Evolutionary conservation across 2,888 invertebrate species (phyloP).

Genomic region (Ophioninae sp.): DNA sequence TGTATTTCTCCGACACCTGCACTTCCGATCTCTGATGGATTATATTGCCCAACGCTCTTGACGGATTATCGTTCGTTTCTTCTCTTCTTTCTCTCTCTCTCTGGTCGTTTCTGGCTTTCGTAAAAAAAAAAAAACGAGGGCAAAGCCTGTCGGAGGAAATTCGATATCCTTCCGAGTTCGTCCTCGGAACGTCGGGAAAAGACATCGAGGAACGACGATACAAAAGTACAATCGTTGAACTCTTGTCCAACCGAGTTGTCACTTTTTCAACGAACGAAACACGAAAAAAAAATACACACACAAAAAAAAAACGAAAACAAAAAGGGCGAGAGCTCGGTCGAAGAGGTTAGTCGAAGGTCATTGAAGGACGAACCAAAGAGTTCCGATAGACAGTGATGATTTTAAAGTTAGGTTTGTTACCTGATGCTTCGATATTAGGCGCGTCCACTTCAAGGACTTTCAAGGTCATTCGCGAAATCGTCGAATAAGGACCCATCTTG

Average conservation of each 20-base stretch:
- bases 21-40: constrained; percentile 78
- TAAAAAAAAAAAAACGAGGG: constrained; percentile 22
- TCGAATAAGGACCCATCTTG: too few relatives aligned
- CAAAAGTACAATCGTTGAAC: neutral
- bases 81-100: constrained; percentile 27
- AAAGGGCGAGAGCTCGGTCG: too few relatives aligned
- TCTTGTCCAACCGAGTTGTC: neutral
- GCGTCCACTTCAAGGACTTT: too few relatives aligned
- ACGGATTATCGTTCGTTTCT: constrained; percentile 76
- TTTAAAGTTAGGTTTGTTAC: too few relatives aligned
- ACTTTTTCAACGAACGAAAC: neutral
- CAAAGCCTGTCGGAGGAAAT: constrained; percentile 43
- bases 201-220: constrained; percentile 21
- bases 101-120: constrained; percentile 3
- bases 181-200: constrained; percentile 19
- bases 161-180: constrained; percentile 34
- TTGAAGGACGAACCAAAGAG: too few relatives aligned
- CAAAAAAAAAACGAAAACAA: too few relatives aligned
- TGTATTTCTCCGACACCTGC: constrained; percentile 70
- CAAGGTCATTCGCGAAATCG: too few relatives aligned
- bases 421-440: too few relatives aligned
- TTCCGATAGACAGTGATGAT: too few relatives aligned
- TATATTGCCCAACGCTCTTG: constrained; percentile 77
- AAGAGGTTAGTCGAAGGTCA: too few relatives aligned
- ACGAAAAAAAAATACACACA: neutral